phyloP scores from a whole-genome alignment of 1,140 invertebrate species.

The Drosophila punjabiensis region DNA sequence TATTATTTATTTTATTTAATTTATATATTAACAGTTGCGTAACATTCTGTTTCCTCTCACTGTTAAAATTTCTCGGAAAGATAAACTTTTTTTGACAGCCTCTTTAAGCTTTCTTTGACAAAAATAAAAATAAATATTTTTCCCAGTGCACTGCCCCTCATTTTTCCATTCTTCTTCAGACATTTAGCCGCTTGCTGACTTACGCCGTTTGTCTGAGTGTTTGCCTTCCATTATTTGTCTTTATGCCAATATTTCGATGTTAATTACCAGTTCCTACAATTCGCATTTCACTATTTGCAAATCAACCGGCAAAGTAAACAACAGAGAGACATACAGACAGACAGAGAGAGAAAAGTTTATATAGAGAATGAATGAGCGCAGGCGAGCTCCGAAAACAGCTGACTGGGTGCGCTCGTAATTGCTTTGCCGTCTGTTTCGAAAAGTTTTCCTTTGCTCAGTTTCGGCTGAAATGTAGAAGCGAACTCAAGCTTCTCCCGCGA shows the following conservation, averaged over 20 bases:
- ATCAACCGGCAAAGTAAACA: constrained; percentile 72
- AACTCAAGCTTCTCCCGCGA: constrained; percentile 22
- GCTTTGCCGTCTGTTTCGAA: constrained; percentile 12
- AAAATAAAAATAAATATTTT: neutral
- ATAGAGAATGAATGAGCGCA: constrained; percentile 5
- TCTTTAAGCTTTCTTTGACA: neutral
- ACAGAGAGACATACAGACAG: constrained; percentile 17
- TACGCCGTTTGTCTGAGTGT: constrained; percentile 28
- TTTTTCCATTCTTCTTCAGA: constrained; percentile 18
- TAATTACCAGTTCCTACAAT: constrained; percentile 46
- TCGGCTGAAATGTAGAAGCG: constrained; percentile 50
- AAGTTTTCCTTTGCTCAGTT: constrained; percentile 62
- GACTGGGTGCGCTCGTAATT: constrained; percentile 10
- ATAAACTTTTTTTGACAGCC: too few relatives aligned
- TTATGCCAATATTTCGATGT: constrained; percentile 38
- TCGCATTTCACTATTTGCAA: constrained; percentile 42
- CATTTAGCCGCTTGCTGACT: constrained; percentile 36
- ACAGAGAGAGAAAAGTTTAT: constrained; percentile 2
- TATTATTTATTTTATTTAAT: neutral
- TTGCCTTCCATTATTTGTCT: constrained; percentile 49
- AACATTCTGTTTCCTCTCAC: neutral
- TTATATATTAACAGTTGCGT: neutral
- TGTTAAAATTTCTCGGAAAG: neutral
- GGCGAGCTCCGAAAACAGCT: constrained; percentile 26
- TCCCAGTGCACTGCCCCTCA: constrained; percentile 9